phyloP scores from a whole-genome alignment of 1,140 invertebrate genomes.

The Caerostris darwini region DNA sequence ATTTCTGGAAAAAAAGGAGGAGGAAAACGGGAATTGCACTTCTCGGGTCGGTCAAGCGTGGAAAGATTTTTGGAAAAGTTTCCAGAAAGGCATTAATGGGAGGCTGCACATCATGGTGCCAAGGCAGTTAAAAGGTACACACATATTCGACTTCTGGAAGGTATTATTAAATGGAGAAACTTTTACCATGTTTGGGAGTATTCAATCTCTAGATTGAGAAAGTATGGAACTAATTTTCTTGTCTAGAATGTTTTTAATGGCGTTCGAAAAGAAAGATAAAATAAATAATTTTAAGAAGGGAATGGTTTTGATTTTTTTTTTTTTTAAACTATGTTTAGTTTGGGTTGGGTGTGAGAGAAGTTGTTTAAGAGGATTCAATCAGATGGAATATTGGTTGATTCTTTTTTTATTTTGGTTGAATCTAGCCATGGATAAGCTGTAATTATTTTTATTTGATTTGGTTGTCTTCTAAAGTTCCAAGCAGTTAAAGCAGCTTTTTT shows the following conservation, averaged over 20 bases:
- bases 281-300: neutral
- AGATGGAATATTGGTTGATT: too few relatives aligned
- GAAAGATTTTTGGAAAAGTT: constrained; percentile 54
- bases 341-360: too few relatives aligned
- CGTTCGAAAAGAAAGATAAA: neutral
- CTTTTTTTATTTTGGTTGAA: too few relatives aligned
- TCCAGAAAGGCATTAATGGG: constrained; percentile 45
- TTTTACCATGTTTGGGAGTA: constrained; percentile 39
- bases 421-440: too few relatives aligned
- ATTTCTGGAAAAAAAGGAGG: constrained; percentile 8
- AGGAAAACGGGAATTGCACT: constrained; percentile 69
- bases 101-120: constrained; percentile 1
- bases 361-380: too few relatives aligned
- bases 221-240: neutral
- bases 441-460: too few relatives aligned
- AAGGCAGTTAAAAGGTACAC: constrained; percentile 38
- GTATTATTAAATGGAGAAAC: constrained; percentile 32
- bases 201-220: neutral
- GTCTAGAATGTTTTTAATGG: constrained; percentile 11
- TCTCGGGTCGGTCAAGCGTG: constrained; percentile 61
- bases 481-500: too few relatives aligned
- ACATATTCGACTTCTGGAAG: neutral
- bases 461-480: too few relatives aligned
- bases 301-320: too few relatives aligned
- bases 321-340: too few relatives aligned